Percentiles rank a stretch among this genome's conserved stretches.
Conservation (phyloP, 2,113 vertebrate genomes). For the Trinectes maculatus region DNA sequence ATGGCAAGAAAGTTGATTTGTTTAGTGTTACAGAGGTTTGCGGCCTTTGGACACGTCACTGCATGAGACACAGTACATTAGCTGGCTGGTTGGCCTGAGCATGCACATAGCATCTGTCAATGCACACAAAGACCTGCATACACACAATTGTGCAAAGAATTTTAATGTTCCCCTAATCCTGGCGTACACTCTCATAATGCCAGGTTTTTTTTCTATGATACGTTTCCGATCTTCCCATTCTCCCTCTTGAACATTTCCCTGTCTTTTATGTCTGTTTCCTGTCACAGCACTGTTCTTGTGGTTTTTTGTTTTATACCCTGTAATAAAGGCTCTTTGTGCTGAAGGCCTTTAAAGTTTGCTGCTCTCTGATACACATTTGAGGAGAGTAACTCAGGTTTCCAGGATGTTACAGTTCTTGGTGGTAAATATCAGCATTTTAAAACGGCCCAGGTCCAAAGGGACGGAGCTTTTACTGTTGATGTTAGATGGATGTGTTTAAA, state of each 20-base stretch:
- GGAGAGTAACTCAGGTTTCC: too few relatives aligned
- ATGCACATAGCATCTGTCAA: slow-evolving; percentile 28
- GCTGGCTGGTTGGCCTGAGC: slow-evolving; percentile 19
- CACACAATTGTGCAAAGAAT: slow-evolving; percentile 8
- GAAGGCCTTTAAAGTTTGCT: slow-evolving; percentile 7
- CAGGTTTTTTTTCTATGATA: slow-evolving; percentile 21
- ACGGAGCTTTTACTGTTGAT: background rate
- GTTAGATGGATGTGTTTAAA: background rate
- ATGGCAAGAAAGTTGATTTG: slow-evolving; percentile 26
- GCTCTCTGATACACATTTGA: background rate
- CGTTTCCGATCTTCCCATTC: slow-evolving; percentile 45
- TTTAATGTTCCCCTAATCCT: background rate
- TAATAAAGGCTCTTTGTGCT: slow-evolving; percentile 29
- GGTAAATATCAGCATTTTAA: background rate
- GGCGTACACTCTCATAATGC: background rate
- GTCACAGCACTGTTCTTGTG: slow-evolving; percentile 26
- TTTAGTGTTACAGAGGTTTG: background rate
- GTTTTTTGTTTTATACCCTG: slow-evolving; percentile 37
- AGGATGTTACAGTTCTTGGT: background rate
- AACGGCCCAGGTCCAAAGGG: background rate
- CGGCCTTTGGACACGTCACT: slow-evolving; percentile 11
- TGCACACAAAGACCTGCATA: slow-evolving; percentile 12
- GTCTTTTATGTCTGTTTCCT: slow-evolving; percentile 35
- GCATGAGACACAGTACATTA: slow-evolving; percentile 27
- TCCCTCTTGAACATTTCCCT: slow-evolving; percentile 37